Evolutionary conservation across 2,797 vertebrate genomes (phyloP).

Genomic region (Catostomus latipinnis): DNA sequence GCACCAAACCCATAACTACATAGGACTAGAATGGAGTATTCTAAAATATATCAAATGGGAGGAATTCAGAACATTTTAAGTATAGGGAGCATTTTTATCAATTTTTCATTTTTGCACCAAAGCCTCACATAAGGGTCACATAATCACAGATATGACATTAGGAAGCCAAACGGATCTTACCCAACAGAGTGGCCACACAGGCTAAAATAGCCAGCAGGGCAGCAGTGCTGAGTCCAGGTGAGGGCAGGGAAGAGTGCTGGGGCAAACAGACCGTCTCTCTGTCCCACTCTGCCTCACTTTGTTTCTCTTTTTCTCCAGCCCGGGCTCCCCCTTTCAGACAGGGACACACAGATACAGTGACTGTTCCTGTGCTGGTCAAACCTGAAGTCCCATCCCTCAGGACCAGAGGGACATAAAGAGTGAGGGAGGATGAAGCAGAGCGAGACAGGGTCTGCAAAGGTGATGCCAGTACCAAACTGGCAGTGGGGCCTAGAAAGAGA

Average conservation of each 20-base stretch:
- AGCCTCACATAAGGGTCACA: no score
- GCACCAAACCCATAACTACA: no score
- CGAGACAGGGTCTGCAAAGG: slow-evolving; percentile 78
- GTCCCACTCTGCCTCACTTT: slow-evolving; percentile 78
- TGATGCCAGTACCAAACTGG: slow-evolving; percentile 84
- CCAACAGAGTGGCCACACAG: slow-evolving; percentile 87
- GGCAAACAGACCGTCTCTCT: slow-evolving; percentile 80
- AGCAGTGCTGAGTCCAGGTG: slow-evolving; percentile 88
- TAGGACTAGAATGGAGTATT: no score
- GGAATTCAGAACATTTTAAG: no score
- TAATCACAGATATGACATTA: not conserved
- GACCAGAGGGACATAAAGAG: slow-evolving; percentile 85
- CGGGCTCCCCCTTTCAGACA: slow-evolving; percentile 84
- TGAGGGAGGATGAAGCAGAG: slow-evolving; percentile 77
- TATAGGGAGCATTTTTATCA: no score
- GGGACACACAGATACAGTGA: slow-evolving; percentile 89
- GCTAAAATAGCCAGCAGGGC: slow-evolving; percentile 90
- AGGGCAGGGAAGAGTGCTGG: slow-evolving; percentile 79
- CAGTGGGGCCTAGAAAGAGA: slow-evolving; percentile 81
- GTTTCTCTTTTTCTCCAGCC: slow-evolving; percentile 77
- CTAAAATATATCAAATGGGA: no score
- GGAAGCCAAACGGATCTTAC: slow-evolving; percentile 69
- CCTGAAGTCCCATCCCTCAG: slow-evolving; percentile 85
- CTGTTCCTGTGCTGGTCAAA: slow-evolving; percentile 86
- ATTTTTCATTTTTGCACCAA: no score